Evolutionary conservation across 2,113 vertebrate species (phyloP).

Genomic region (Cynocephalus volans): DNA sequence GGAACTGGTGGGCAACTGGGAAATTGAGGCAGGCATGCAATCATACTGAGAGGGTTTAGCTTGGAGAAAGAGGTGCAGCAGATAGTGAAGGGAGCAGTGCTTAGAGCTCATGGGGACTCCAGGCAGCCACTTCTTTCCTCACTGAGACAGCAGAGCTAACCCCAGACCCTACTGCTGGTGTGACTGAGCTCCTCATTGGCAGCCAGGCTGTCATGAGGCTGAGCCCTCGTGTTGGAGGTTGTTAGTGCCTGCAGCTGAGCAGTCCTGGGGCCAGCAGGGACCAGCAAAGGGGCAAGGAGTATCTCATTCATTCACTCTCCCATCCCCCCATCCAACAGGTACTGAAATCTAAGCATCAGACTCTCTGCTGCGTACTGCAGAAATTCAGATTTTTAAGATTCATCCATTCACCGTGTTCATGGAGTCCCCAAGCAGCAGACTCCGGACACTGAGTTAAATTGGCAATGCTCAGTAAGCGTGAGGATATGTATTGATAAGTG

Average conservation of each 20-base stretch:
- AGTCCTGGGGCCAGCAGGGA: not conserved
- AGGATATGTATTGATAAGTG: not conserved
- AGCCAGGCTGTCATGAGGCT: not conserved
- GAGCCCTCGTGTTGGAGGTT: not conserved
- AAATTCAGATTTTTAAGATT: conserved; percentile 57
- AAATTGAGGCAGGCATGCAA: not conserved
- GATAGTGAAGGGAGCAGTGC: not conserved
- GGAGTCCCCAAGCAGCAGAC: not conserved
- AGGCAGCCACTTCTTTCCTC: not conserved
- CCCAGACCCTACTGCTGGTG: not conserved
- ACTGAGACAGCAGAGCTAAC: not conserved
- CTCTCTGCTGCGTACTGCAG: not conserved
- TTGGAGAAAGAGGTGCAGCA: not conserved
- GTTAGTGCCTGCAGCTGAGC: not conserved
- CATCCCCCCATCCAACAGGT: not conserved
- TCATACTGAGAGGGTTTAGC: not conserved
- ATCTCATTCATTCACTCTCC: not conserved
- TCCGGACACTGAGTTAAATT: not conserved
- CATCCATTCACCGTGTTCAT: not conserved
- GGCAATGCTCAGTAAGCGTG: not conserved
- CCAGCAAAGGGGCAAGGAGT: not conserved
- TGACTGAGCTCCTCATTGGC: not conserved
- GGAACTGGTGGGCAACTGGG: not conserved
- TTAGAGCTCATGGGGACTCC: not conserved
- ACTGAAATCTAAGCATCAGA: conserved; percentile 32